phyloP scores from a whole-genome alignment of 1,140 invertebrate genomes.

The Metaphire vulgaris region DNA sequence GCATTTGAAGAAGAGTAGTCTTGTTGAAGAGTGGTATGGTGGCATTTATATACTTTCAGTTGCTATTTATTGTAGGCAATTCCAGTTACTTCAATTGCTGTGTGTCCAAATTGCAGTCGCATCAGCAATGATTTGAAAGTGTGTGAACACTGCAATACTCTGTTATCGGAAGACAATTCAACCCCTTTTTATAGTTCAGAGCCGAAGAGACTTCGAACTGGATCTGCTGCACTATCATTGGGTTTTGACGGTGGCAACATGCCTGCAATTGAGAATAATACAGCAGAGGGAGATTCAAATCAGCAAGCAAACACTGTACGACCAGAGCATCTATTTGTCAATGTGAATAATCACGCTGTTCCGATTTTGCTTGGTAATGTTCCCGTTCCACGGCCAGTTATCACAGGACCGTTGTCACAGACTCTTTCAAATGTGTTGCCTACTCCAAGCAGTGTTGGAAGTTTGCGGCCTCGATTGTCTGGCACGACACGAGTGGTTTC shows the following conservation, averaged over 20 bases:
- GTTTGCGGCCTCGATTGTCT: not conserved
- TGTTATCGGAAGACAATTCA: constrained; percentile 21
- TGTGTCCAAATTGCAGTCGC: constrained; percentile 21
- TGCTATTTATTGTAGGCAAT: no score
- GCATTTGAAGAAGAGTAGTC: no score
- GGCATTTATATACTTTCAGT: no score
- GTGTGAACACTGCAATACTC: constrained; percentile 20
- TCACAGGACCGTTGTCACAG: not conserved
- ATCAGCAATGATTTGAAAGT: constrained; percentile 9
- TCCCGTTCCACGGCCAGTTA: not conserved
- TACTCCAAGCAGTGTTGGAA: not conserved
- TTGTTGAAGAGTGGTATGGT: no score
- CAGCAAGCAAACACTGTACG: not conserved
- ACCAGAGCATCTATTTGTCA: constrained; percentile 18
- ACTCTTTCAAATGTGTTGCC: not conserved
- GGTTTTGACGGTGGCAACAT: not conserved
- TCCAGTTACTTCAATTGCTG: constrained; percentile 8
- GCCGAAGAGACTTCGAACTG: constrained; percentile 13
- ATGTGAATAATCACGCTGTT: constrained; percentile 18
- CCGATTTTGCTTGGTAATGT: not conserved
- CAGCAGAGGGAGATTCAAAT: not conserved
- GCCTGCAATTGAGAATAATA: not conserved
- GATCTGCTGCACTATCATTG: not conserved
- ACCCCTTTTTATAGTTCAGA: constrained; percentile 14
- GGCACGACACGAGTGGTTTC: not conserved